Percentiles rank a stretch among this genome's conserved stretches.
phyloP scores from a whole-genome alignment of 2,113 vertebrate genomes.

The Ageneiosus marmoratus region DNA sequence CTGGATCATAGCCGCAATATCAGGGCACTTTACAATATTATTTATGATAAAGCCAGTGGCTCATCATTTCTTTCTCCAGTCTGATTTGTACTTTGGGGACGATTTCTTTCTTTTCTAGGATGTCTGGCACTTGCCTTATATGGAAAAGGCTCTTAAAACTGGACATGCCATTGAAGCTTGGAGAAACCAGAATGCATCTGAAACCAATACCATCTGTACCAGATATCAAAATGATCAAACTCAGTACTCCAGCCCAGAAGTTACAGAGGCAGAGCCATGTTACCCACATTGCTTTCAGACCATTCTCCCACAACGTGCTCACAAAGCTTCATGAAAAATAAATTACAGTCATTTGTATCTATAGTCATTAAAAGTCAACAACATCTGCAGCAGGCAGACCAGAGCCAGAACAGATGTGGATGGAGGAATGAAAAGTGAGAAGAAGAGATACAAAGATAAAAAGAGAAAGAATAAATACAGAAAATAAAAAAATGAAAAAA shows the following conservation, averaged over 20 bases:
- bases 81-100: background rate
- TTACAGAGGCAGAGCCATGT: constrained; percentile 4
- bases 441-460: constrained; percentile 59
- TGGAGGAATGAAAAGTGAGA: constrained; percentile 58
- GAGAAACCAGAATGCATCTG: background rate
- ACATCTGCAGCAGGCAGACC: constrained; percentile 58
- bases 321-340: background rate
- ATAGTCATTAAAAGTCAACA: constrained; percentile 68
- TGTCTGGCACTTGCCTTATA: background rate
- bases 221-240: background rate
- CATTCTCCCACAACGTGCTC: constrained; percentile 15
- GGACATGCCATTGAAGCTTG: background rate
- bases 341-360: constrained; percentile 43
- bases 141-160: background rate
- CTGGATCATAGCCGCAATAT: background rate
- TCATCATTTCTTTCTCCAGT: background rate
- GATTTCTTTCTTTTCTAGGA: background rate
- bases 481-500: constrained; percentile 5
- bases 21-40: background rate
- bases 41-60: background rate
- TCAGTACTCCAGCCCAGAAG: background rate
- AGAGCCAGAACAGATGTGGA: constrained; percentile 71
- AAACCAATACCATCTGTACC: background rate
- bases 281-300: constrained; percentile 1
- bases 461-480: constrained; percentile 45